Conservation (phyloP, 2,888 invertebrate species). For the Eubasilissa splendida region DNA sequence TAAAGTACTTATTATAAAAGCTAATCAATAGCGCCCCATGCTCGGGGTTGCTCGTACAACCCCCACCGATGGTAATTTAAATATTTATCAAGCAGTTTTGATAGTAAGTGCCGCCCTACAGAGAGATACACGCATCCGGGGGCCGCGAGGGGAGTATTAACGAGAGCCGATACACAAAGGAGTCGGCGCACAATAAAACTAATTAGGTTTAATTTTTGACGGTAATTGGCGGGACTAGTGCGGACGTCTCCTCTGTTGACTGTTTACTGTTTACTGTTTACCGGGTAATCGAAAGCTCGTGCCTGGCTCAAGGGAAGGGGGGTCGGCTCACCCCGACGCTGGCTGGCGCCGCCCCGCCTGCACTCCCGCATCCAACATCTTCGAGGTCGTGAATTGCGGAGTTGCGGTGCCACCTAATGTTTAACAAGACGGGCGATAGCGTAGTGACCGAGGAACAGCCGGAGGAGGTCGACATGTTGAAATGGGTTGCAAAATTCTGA, state of each 20-base stretch:
- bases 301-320: constrained; percentile 1
- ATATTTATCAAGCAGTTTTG: constrained; percentile 58
- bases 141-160: constrained; percentile 45
- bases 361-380: no score
- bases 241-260: not conserved
- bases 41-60: constrained; percentile 30
- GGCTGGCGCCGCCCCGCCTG: no score
- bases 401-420: no score
- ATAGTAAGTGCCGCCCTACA: constrained; percentile 55
- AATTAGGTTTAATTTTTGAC: constrained; percentile 59
- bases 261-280: constrained; percentile 39
- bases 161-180: constrained; percentile 48
- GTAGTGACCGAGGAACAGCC: no score
- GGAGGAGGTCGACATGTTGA: no score
- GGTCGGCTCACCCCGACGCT: not conserved
- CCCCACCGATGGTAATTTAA: constrained; percentile 57
- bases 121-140: constrained; percentile 46
- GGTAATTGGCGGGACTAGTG: constrained; percentile 55
- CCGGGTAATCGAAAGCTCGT: constrained; percentile 53
- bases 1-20: constrained; percentile 53
- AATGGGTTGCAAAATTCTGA: no score
- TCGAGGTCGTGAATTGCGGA: no score
- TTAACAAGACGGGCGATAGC: no score
- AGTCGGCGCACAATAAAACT: constrained; percentile 57
- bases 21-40: constrained; percentile 53